Base-by-base conservation (phyloP, 2,888 invertebrate genomes). In the Timandra comae region DNA sequence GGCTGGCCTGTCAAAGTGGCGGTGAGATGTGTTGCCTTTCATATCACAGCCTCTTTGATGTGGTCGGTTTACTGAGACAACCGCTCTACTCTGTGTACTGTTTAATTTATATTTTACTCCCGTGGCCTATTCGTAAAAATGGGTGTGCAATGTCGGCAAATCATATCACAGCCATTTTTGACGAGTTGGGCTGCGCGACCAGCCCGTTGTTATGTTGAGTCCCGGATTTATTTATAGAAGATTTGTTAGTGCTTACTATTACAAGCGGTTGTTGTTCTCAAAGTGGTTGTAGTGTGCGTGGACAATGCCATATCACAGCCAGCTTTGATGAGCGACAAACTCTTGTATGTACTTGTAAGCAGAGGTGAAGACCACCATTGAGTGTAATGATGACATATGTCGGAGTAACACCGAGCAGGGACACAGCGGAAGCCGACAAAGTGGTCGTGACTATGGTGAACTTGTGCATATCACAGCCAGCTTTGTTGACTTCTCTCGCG, bases 1-100 rank as follows among this genome's bases (percentile, higher is more conserved):
- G 88, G 88, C 90, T 88, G 87, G 85, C 86, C 90, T 90, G 89
- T 93, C 94, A 93, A 95, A 92, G 91, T 91, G 93, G 93, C 89
- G 90, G 95, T 94, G 95, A 92, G 91, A 91, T 92, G 89, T 87
- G 49, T 63, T 56, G 53, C 78, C 52, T 68, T 65, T 90, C 95
- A 93, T 95, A 96, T 96, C 96, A 96, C 96, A 96, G 96, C 96
- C 95, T 95, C 94, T 96, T 96, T 96, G 95, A 95, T 93, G 93
- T 93, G 91, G 91, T 92, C 88, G 90, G 90, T 89, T 85, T 86
- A 76, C 70, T 70, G 81, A 72, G 72, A 69, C 23, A 19, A 29
- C 38, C 13, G n/a, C 34, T 5, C 36, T 13, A 21, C 23, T 30
- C 8, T 3, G 6, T 8, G 11, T 10, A 10, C 5, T 20, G n/a